Percentiles rank a stretch among this genome's conserved stretches.
Conservation (phyloP, 2,797 vertebrate genomes). For the Malacoraja senta region DNA sequence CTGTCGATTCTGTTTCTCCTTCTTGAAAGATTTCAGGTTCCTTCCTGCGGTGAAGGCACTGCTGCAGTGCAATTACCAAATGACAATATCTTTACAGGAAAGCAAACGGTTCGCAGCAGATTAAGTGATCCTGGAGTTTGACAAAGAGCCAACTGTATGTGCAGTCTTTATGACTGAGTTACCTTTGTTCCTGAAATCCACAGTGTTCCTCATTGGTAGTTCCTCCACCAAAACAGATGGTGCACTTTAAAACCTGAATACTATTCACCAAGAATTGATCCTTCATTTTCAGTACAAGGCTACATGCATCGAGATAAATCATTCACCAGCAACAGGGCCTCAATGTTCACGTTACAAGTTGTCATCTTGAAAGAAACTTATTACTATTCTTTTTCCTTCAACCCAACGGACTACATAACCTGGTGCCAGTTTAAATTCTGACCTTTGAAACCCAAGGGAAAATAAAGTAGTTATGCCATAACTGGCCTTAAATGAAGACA, state of each 20-base stretch:
- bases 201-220: neutral
- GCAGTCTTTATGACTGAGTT: neutral
- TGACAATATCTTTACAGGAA: neutral
- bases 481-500: neutral
- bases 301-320: neutral
- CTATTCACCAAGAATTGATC: neutral
- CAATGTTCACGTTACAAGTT: slow-evolving; percentile 25
- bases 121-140: neutral
- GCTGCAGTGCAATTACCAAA: neutral
- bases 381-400: neutral
- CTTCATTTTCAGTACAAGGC: neutral
- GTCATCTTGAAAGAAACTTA: neutral
- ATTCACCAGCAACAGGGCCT: neutral
- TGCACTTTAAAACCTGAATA: neutral
- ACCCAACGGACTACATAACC: neutral
- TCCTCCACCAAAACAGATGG: neutral
- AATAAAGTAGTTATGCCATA: slow-evolving; percentile 13
- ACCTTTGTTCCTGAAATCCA: neutral
- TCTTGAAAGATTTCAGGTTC: neutral
- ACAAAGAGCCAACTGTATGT: neutral
- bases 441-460: neutral
- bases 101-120: neutral
- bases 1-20: neutral
- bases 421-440: neutral
- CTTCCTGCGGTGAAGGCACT: neutral